Base-by-base conservation (phyloP, 2,797 vertebrate species). In the Poeciliopsis paucimaculata region DNA sequence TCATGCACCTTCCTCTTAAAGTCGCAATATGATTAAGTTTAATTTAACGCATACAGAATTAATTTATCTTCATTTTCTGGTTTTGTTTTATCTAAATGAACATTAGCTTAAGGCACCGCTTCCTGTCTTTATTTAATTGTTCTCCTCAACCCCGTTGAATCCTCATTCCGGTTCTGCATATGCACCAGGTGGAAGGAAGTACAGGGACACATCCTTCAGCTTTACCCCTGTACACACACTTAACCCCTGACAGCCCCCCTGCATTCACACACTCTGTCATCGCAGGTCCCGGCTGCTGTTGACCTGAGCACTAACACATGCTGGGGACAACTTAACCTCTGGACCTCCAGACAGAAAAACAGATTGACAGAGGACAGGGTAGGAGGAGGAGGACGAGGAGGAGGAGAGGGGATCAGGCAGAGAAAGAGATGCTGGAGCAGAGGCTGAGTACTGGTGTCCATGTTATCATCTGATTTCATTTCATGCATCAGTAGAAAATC, bases 301-400 rank as follows among this genome's bases (percentile, higher is more conserved):
- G 94, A 92, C 93, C 92, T 85, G 92, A 92, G 92, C 86, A 81
- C 86, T 31, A 87, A 92, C 93, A 94, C 93, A 94, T 93, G 93
- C 92, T 93, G 93, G 81, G 92, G 88, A 92, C 91, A 91, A 93
- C 89, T 93, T 93, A 94, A 94, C 93, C 93, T 87, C 88, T 81
- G 88, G 79, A 90, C 92, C 92, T 43, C 79, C 5, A 77, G 79
- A 91, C 82, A 79, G 90, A 60, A 93, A 92, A 94, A 89, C 87
- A 92, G 82, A 85, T 81, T 70, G 36, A 83, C 87, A 71, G 75
- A 60, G 78, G 72, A 81, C 75, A 72, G 74, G 76, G 78, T 18
- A 51, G 55, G 72, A 49, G 55, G 72, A 34, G 70, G 43, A 55
- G 62, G 79, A n/a, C 51, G 41, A 47, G 68, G 79, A n/a, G 41